phyloP scores from a whole-genome alignment of 1,140 invertebrate genomes.

The Drosophila orena region DNA sequence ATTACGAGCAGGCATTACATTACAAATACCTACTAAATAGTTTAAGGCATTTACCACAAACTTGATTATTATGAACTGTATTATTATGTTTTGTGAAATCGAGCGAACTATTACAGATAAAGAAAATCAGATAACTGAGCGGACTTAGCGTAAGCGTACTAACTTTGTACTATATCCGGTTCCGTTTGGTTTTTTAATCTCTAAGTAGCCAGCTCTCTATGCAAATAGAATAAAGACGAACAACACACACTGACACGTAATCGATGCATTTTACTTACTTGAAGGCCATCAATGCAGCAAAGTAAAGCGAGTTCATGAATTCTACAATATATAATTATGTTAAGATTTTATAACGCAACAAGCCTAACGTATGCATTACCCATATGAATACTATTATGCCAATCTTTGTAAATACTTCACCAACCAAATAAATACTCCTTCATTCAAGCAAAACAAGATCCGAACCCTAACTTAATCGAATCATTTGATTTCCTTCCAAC shows the following conservation, averaged over 20 bases:
- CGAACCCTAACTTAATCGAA: constrained; percentile 29
- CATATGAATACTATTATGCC: constrained; percentile 49
- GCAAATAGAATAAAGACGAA: constrained; percentile 43
- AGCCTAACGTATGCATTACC: constrained; percentile 54
- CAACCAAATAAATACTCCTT: constrained; percentile 73
- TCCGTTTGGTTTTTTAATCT: constrained; percentile 74
- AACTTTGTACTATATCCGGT: constrained; percentile 27
- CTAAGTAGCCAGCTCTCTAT: constrained; percentile 72
- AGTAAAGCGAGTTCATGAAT: constrained; percentile 55
- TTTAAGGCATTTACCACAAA: constrained; percentile 64
- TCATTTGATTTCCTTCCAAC: constrained; percentile 18
- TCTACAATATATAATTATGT: constrained; percentile 81
- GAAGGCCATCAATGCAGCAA: constrained; percentile 37
- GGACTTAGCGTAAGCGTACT: constrained; percentile 16
- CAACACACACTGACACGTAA: constrained; percentile 65
- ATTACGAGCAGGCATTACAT: constrained; percentile 67
- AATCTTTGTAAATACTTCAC: constrained; percentile 76
- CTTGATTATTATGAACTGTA: constrained; percentile 53
- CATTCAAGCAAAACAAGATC: constrained; percentile 60
- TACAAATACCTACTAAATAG: constrained; percentile 71
- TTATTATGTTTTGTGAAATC: constrained; percentile 52
- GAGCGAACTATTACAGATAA: constrained; percentile 68
- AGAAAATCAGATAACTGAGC: constrained; percentile 24
- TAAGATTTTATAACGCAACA: constrained; percentile 82
- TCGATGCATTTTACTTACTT: constrained; percentile 76